A percentile compares a stretch with the other conserved stretches of the same genome.
Evolutionary conservation across 2,113 vertebrate species (phyloP).

Genomic region (Pavo muticus): DNA sequence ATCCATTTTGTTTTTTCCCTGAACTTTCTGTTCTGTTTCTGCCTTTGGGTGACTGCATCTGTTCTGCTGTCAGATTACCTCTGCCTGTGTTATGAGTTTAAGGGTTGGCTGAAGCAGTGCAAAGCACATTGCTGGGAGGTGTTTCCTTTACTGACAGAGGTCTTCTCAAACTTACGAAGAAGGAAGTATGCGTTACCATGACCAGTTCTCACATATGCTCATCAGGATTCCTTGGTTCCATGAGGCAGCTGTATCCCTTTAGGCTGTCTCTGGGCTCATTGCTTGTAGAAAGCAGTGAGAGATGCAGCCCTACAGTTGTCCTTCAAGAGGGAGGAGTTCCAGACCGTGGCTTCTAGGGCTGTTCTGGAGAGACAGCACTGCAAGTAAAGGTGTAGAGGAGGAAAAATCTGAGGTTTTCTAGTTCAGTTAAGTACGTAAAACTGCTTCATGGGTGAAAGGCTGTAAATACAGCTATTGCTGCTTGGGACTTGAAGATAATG

Average conservation of each 20-base stretch:
- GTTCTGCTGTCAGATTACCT: background rate
- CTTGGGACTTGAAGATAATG: background rate
- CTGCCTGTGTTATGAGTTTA: background rate
- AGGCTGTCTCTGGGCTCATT: background rate
- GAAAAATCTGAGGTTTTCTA: background rate
- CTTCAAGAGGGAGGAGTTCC: background rate
- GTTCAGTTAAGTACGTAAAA: background rate
- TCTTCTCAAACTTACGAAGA: background rate
- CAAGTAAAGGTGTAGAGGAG: background rate
- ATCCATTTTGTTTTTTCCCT: background rate
- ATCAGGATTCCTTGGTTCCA: background rate
- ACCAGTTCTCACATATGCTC: background rate
- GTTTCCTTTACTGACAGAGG: too few relatives aligned
- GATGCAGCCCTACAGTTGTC: background rate
- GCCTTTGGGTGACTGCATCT: background rate
- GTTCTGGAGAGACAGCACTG: background rate
- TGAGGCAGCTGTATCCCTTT: background rate
- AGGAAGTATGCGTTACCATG: background rate
- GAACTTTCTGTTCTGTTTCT: background rate
- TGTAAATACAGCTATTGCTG: background rate
- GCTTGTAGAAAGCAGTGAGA: background rate
- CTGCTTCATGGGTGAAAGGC: background rate
- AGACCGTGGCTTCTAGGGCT: background rate
- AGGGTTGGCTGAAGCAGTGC: background rate
- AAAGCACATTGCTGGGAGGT: background rate